Evolutionary conservation across 2,888 invertebrate genomes (phyloP), one percentile per base, ranked within the genome.

Genomic region (Meandrusa payeni): DNA sequence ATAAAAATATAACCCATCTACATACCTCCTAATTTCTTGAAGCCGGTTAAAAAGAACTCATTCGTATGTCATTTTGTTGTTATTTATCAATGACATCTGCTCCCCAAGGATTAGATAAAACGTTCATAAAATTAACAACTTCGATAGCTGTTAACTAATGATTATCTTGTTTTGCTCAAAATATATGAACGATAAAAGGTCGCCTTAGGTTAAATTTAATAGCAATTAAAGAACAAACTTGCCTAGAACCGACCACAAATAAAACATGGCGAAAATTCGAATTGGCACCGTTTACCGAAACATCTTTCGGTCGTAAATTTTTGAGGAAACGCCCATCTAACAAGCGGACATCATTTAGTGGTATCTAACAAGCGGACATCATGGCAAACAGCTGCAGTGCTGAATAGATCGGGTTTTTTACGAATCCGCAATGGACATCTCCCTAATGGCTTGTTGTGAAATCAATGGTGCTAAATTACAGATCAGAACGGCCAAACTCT

Each of bases 391-490:
- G 67, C 66, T 75, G 75, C 71, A 59, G 53, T 9, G 42, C 46
- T 50, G 61, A 58, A 68, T 61, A 66, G 66, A 68, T 69, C 62
- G 55, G n/a, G 56, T 63, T 65, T 60, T 67, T 64, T 60, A 61
- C 56, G 53, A 59, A 58, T 61, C 57, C 57, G 55, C 52, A 63
- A n/a, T 64, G 64, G 70, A 63, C 61, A 65, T 60, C 60, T 59
- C 54, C 58, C 50, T 71, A 67, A 74, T 68, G 52, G 62, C 50
- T 50, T 65, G 68, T 71, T 71, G 67, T 66, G 64, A 69, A 72
- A 75, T 65, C 66, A 65, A 68, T 64, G 69, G 61, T 52, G 50
- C 50, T 51, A 70, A 77, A 76, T 74, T 74, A 70, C 55, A 59
- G 61, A 49, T 61, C 58, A 48, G 51, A 53, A 55, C 54, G 51